A percentile compares a stretch with the other conserved stretches of the same genome.
These are phyloP conservation scores for Sinocyclocheilus grahami DNA, from an alignment of 2,113 vertebrate species.

Conservation along the genomic window DNA sequence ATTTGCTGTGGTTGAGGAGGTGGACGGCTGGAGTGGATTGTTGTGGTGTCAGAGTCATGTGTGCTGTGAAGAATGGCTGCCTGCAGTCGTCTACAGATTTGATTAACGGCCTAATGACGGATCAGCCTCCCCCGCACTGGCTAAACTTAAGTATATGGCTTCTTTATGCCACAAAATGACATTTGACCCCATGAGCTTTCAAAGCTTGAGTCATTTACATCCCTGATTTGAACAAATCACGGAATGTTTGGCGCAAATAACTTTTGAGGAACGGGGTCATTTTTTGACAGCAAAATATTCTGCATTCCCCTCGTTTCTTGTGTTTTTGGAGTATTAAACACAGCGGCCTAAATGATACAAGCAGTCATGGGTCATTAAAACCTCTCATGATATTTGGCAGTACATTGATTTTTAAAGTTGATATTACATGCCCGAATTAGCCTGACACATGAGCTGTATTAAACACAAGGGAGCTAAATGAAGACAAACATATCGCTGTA, in stretches of 20 bases:
- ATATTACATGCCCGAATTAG: constrained; percentile 38
- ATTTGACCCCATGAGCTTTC: constrained; percentile 63
- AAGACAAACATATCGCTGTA: neutral
- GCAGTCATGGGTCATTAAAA: constrained; percentile 41
- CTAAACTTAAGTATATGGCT: constrained; percentile 61
- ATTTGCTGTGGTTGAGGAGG: constrained; percentile 10
- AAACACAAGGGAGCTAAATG: constrained; percentile 24
- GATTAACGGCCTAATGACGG: constrained; percentile 33
- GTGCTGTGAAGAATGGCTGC: constrained; percentile 42
- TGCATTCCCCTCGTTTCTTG: constrained; percentile 10
- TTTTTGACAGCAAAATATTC: constrained; percentile 14
- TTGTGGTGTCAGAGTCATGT: constrained; percentile 40
- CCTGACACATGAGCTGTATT: constrained; percentile 22
- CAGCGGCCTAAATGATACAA: constrained; percentile 25
- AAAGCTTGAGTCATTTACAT: constrained; percentile 59
- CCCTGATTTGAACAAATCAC: constrained; percentile 41
- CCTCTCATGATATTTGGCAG: constrained; percentile 37
- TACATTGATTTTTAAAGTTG: constrained; percentile 45
- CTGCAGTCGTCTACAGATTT: constrained; percentile 44
- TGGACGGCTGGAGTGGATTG: constrained; percentile 32
- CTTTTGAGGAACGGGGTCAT: neutral
- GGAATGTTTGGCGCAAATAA: constrained; percentile 51
- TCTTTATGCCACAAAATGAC: constrained; percentile 61
- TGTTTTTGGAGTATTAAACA: neutral
- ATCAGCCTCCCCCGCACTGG: constrained; percentile 44